Evolutionary conservation across 1,140 invertebrate genomes (phyloP).

Genomic region (Platorchestia sp.): DNA sequence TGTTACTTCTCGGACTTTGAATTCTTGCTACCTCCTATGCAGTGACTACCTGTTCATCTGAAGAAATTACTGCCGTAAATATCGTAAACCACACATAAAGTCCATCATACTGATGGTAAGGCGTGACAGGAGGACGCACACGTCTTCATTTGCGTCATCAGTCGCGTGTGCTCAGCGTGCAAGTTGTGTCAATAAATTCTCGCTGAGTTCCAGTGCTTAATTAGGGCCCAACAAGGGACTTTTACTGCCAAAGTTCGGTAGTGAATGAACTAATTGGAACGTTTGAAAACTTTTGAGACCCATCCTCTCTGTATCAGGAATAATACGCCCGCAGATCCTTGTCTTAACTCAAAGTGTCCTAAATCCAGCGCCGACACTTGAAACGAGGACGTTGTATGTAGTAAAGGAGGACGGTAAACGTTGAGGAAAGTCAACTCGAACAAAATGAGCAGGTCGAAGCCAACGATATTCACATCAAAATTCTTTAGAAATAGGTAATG

Average conservation of each 20-base stretch:
- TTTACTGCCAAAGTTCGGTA: neutral
- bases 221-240: neutral
- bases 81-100: neutral
- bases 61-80: neutral
- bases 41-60: neutral
- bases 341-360: neutral
- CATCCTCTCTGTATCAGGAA: neutral
- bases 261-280: neutral
- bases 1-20: neutral
- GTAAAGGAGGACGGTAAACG: neutral
- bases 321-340: neutral
- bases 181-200: neutral
- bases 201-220: neutral
- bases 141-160: neutral
- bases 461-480: no score
- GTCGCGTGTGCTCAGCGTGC: neutral
- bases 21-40: neutral
- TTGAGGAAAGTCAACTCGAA: neutral
- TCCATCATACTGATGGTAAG: no score
- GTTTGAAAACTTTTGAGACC: neutral
- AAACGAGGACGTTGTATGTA: neutral
- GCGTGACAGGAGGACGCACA: neutral
- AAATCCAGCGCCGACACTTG: neutral
- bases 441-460: no score
- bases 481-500: no score